Conservation (phyloP, 2,888 invertebrate genomes). For the Phytoseiulus persimilis region DNA sequence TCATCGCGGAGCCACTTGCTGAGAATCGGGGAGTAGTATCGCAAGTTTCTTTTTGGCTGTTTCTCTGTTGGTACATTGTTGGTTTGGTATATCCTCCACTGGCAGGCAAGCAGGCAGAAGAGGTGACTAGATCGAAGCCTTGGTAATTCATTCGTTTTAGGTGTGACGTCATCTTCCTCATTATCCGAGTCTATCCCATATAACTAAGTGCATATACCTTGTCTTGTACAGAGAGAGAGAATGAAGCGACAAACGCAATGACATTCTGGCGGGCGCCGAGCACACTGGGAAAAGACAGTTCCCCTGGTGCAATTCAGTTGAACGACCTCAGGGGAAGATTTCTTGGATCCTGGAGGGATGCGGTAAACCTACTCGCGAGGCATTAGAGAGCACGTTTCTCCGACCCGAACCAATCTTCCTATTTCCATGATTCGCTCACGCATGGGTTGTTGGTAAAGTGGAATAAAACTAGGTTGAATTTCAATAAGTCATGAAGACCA, state of each 20-base stretch:
- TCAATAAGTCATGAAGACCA: too few species aligned
- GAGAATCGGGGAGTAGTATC: neutral
- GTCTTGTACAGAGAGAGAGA: constrained; percentile 24
- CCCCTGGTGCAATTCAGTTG: neutral
- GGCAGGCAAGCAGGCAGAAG: neutral
- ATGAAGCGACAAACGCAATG: neutral
- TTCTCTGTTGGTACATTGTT: neutral
- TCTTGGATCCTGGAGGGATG: neutral
- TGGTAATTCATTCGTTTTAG: neutral
- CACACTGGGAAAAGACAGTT: neutral
- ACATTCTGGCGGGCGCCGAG: neutral
- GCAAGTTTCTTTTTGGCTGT: neutral
- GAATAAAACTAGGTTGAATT: too few species aligned
- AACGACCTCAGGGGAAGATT: neutral
- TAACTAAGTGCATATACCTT: constrained; percentile 36
- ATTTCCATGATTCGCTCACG: too few species aligned
- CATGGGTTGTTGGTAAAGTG: too few species aligned
- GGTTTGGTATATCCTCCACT: neutral
- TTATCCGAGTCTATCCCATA: neutral
- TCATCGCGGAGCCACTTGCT: neutral
- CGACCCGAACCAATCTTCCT: too few species aligned
- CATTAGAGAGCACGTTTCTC: neutral
- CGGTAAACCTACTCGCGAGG: neutral
- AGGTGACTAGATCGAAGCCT: neutral
- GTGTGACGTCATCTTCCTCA: neutral